phyloP scores from a whole-genome alignment of 2,888 invertebrate genomes.

The Yponomeuta plumbellus region DNA sequence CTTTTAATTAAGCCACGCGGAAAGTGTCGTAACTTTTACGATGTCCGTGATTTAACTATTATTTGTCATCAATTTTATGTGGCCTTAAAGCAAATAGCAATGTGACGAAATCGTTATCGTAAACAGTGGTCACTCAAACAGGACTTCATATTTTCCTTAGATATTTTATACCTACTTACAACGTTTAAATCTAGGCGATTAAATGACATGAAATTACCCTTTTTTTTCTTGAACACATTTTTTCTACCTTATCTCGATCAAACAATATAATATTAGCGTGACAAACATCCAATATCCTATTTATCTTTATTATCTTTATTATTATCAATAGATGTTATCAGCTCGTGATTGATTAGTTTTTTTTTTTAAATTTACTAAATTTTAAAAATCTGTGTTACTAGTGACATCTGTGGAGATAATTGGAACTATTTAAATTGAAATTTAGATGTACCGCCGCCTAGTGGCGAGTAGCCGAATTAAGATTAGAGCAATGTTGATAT shows the following conservation, averaged over 20 bases:
- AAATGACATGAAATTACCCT: too few relatives aligned
- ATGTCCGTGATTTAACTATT: conserved; percentile 73
- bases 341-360: too few relatives aligned
- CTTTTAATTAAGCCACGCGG: conserved; percentile 72
- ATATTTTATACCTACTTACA: neutral
- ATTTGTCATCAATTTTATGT: conserved; percentile 75
- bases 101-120: conserved; percentile 38
- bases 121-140: conserved; percentile 29
- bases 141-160: neutral
- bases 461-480: conserved; percentile 8
- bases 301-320: too few relatives aligned
- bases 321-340: too few relatives aligned
- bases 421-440: neutral
- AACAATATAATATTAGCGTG: too few relatives aligned
- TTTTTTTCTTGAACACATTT: too few relatives aligned
- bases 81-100: conserved; percentile 64
- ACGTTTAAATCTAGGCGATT: neutral
- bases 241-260: too few relatives aligned
- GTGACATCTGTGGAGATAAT: conserved; percentile 13
- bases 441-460: conserved; percentile 14
- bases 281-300: too few relatives aligned
- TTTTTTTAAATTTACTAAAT: too few relatives aligned
- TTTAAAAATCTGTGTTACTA: conserved; percentile 11
- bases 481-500: neutral
- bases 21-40: conserved; percentile 72